Base-by-base conservation (phyloP, 2,113 vertebrate genomes). In the Micronisus gabar region DNA sequence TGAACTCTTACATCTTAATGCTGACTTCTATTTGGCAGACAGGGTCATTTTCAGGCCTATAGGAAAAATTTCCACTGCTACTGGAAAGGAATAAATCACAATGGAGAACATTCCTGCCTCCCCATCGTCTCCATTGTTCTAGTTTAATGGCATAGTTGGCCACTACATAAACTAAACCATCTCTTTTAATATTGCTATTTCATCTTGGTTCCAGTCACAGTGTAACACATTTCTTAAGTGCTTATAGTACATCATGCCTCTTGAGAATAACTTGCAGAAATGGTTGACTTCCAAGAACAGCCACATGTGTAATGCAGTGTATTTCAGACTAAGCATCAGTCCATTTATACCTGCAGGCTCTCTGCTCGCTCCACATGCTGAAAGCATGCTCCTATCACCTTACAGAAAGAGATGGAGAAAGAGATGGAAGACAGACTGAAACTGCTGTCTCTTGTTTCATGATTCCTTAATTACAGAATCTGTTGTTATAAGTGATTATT, bases 141-240 rank as follows among this genome's bases (percentile, higher is more conserved):
- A 95, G 95, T 98, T 97, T 98, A 98, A 98, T 98, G 97, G 98
- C 97, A 95, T 98, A 98, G 96, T 98, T 98, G 98, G 98, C 98
- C 94, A 94, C 98, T 95, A 91, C 91, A 92, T 97, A 96, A 97
- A 98, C 94, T 95, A 94, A 97, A 97, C 95, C 93, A 81, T 98
- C 98, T 97, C 97, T 93, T 95, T 62, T 97, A 98, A 97, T 96
- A 95, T 95, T 97, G 97, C 97, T 97, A 50, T 98, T 98, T 98
- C 97, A 96, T 97, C 97, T 97, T 96, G 81, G 97, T 98, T 98
- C 95, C 94, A 97, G 95, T 97, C 97, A 94, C 91, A 95, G 91
- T 96, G 94, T 95, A 97, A 97, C 93, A 97, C 93, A 84, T 98
- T 98, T 97, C 94, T 93, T 95, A 96, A 98, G 97, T 97, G 96